phyloP scores from a whole-genome alignment of 1,140 invertebrate species.

The Radopholus similis region DNA sequence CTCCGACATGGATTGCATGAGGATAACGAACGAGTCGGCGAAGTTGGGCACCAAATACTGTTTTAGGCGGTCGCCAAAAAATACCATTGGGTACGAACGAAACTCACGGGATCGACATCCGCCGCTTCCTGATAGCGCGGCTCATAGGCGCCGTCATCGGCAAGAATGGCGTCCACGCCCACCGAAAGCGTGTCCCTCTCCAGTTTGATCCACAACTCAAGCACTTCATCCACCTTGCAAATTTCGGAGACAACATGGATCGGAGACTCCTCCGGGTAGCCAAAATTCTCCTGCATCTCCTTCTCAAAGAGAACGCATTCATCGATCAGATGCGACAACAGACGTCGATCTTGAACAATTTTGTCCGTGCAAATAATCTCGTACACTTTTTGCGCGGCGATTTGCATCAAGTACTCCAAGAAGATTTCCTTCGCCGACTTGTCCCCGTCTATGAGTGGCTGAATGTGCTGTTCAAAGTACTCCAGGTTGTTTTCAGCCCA shows the following conservation, averaged over 20 bases:
- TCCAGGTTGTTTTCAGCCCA: constrained; percentile 39
- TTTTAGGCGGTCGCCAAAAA: background rate
- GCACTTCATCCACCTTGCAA: constrained; percentile 26
- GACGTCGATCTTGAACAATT: constrained; percentile 26
- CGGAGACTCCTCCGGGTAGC: constrained; percentile 6
- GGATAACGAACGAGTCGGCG: constrained; percentile 41
- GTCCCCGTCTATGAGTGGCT: constrained; percentile 33
- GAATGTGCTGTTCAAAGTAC: constrained; percentile 36
- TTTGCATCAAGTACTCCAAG: constrained; percentile 23
- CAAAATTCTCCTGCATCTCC: constrained; percentile 27
- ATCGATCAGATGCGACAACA: constrained; percentile 41
- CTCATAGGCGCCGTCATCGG: constrained; percentile 30
- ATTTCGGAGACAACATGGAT: constrained; percentile 32
- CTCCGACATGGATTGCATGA: constrained; percentile 46
- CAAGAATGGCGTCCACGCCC: constrained; percentile 32
- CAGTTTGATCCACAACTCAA: constrained; percentile 41
- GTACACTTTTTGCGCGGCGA: constrained; percentile 23
- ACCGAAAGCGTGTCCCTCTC: constrained; percentile 41
- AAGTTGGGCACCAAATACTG: constrained; percentile 41
- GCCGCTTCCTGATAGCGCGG: constrained; percentile 29
- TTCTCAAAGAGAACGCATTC: constrained; percentile 40
- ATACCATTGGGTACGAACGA: background rate
- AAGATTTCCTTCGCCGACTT: constrained; percentile 22
- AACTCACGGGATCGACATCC: constrained; percentile 26
- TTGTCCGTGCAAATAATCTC: constrained; percentile 5